phyloP scores from a whole-genome alignment of 2,888 invertebrate species.

The Nymphalis urticae region DNA sequence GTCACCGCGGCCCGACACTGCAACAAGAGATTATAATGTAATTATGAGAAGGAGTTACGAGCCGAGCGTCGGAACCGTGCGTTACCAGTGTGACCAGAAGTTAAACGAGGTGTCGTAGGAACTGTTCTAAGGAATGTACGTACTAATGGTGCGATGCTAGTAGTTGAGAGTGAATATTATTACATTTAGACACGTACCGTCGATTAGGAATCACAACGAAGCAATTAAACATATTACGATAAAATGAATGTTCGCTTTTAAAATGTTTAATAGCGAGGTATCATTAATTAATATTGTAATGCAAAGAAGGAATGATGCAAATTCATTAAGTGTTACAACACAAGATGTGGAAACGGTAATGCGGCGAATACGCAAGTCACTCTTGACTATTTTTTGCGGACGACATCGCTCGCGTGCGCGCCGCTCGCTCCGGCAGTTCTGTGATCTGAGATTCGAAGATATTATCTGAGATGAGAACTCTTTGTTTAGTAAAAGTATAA shows the following conservation, averaged over 20 bases:
- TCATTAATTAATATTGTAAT: constrained; percentile 17
- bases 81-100: neutral
- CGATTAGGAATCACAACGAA: constrained; percentile 1
- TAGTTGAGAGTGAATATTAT: no score
- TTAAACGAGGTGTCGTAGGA: no score
- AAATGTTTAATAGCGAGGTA: constrained; percentile 1
- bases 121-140: no score
- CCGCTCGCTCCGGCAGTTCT: neutral
- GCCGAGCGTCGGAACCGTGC: neutral
- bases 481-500: constrained; percentile 6
- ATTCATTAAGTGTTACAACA: constrained; percentile 27
- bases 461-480: neutral
- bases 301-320: constrained; percentile 27
- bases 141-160: no score
- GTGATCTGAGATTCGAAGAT: neutral
- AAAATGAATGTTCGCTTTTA: neutral
- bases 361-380: constrained; percentile 14
- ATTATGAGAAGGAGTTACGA: constrained; percentile 20
- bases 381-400: constrained; percentile 17
- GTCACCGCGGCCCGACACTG: constrained; percentile 78
- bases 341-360: constrained; percentile 13
- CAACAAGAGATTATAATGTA: constrained; percentile 58
- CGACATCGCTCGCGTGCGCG: constrained; percentile 11
- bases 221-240: constrained; percentile 12
- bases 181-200: neutral